phyloP scores from a whole-genome alignment of 2,113 vertebrate species.

The Corythornis madagascariensis region DNA sequence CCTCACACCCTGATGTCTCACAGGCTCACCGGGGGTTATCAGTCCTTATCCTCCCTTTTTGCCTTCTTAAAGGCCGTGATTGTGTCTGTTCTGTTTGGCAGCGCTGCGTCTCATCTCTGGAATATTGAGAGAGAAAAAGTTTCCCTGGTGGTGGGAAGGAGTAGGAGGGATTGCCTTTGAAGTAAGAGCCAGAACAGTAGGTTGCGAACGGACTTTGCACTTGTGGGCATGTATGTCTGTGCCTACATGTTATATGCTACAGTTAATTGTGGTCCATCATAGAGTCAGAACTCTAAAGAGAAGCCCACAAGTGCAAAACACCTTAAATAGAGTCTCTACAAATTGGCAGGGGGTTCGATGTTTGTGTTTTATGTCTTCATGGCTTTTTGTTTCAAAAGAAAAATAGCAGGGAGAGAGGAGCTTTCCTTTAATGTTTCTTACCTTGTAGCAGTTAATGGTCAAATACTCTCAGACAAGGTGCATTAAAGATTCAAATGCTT shows the following conservation, averaged over 20 bases:
- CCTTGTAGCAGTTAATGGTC: not conserved
- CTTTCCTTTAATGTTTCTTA: not conserved
- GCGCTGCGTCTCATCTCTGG: not conserved
- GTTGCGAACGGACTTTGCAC: not conserved
- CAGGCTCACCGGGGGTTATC: not conserved
- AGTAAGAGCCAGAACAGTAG: not conserved
- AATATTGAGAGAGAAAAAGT: not conserved
- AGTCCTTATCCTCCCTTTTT: not conserved
- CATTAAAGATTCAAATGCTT: not conserved
- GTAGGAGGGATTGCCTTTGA: not conserved
- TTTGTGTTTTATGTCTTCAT: not conserved
- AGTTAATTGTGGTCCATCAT: not conserved
- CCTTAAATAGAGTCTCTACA: not conserved
- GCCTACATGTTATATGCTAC: not conserved
- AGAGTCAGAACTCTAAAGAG: not conserved
- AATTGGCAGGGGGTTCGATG: rapidly evolving
- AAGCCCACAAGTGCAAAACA: not conserved
- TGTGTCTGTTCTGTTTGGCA: not conserved
- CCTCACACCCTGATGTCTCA: not conserved
- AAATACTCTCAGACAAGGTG: not conserved
- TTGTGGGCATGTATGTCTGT: not conserved
- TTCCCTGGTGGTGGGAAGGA: not conserved
- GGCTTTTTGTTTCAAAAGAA: not conserved
- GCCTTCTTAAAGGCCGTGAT: rapidly evolving
- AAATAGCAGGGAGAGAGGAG: not conserved